phyloP scores from a whole-genome alignment of 2,888 invertebrate species.

The Orthonevra nobilis region DNA sequence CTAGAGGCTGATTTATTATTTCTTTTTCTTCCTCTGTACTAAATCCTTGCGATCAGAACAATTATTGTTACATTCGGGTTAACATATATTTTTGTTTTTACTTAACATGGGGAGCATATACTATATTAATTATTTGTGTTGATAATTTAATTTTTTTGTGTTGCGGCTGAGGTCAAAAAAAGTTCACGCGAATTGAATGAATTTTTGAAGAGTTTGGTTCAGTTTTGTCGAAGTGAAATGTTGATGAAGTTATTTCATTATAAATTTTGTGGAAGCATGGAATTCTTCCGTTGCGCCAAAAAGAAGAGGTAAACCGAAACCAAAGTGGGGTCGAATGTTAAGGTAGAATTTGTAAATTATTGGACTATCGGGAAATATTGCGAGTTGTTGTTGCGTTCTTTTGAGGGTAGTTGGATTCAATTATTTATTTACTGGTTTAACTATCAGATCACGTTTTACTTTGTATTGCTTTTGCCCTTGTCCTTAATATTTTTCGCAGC shows the following conservation, averaged over 20 bases:
- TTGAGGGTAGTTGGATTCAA: no score
- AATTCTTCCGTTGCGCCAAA: no score
- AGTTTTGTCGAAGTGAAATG: constrained; percentile 13
- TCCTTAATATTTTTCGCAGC: no score
- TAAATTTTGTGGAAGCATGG: constrained; percentile 15
- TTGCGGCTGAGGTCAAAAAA: neutral
- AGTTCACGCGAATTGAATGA: neutral
- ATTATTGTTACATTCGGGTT: no score
- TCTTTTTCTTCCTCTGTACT: neutral
- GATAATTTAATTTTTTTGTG: constrained; percentile 48
- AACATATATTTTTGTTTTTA: constrained; percentile 50
- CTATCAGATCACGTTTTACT: no score
- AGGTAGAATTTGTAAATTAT: no score
- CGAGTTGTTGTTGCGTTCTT: no score
- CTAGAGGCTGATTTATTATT: constrained; percentile 1
- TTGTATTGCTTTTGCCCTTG: no score
- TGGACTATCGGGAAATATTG: no score
- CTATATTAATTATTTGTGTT: constrained; percentile 62
- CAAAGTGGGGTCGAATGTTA: no score
- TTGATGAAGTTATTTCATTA: constrained; percentile 38
- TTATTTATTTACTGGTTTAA: no score
- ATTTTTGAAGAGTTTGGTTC: constrained; percentile 14
- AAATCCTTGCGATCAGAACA: constrained; percentile 24
- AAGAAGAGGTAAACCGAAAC: no score
- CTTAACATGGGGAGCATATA: constrained; percentile 32